These are phyloP conservation scores for Spodoptera exigua DNA, from an alignment of 2,888 invertebrate species.

Conservation along the genomic window DNA sequence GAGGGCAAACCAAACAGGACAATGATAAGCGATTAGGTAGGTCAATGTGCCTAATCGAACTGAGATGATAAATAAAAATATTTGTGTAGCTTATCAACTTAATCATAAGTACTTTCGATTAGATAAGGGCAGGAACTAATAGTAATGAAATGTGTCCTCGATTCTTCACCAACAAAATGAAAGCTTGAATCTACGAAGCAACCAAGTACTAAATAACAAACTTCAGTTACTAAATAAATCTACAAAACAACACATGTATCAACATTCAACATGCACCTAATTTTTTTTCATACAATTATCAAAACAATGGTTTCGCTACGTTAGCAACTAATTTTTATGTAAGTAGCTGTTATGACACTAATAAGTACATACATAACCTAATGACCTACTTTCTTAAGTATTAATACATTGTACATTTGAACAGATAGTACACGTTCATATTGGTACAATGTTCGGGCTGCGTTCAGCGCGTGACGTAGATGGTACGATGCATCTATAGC, in stretches of 20 bases:
- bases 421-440: conserved; percentile 58
- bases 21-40: conserved; percentile 35
- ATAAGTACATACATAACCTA: conserved; percentile 63
- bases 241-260: too few relatives aligned
- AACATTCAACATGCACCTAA: conserved; percentile 19
- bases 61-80: conserved; percentile 25
- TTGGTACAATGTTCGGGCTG: conserved; percentile 51
- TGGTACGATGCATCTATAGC: conserved; percentile 54
- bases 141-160: conserved; percentile 16
- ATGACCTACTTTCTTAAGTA: conserved; percentile 67
- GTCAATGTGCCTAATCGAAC: conserved; percentile 39
- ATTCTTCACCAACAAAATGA: conserved; percentile 15
- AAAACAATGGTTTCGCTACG: conserved; percentile 57
- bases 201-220: too few relatives aligned
- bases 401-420: conserved; percentile 62
- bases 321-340: conserved; percentile 56
- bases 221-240: too few relatives aligned
- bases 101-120: conserved; percentile 33
- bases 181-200: conserved; percentile 1
- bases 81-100: conserved; percentile 41
- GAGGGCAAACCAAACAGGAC: conserved; percentile 57
- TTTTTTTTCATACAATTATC: conserved; percentile 44
- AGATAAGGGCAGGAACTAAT: conserved; percentile 34
- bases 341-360: conserved; percentile 64
- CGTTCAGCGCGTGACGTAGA: conserved; percentile 48